phyloP scores from a whole-genome alignment of 1,140 invertebrate genomes.

The Ridgeia piscesae region DNA sequence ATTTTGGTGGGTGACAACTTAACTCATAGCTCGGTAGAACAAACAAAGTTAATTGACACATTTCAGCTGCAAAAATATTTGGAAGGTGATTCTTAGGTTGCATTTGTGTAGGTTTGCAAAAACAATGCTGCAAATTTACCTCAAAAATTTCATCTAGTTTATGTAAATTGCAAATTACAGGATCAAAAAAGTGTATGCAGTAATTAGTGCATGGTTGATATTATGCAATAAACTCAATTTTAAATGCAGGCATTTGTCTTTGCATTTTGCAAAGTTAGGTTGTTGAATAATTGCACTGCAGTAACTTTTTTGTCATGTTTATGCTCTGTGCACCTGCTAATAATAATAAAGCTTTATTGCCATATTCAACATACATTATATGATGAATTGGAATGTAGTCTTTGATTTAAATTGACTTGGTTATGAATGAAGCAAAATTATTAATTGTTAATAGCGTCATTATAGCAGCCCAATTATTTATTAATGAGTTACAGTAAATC shows the following conservation, averaged over 20 bases:
- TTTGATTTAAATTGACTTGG: too few relatives aligned
- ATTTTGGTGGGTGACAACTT: background rate
- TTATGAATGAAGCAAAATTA: too few relatives aligned
- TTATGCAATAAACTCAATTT: background rate
- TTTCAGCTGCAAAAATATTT: background rate
- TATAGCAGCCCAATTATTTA: background rate
- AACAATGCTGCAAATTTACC: background rate
- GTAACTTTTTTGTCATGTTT: too few relatives aligned
- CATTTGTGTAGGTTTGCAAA: background rate
- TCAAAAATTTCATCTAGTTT: background rate
- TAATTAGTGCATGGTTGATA: background rate
- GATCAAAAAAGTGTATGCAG: background rate
- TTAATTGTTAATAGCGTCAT: background rate
- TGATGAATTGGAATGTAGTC: too few relatives aligned
- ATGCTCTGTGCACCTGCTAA: too few relatives aligned
- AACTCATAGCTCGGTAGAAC: background rate
- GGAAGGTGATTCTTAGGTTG: background rate
- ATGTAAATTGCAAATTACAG: background rate
- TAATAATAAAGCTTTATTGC: too few relatives aligned
- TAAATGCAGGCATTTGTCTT: too few relatives aligned
- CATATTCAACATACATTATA: too few relatives aligned
- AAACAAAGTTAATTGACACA: background rate
- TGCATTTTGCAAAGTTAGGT: too few relatives aligned
- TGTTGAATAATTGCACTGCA: too few relatives aligned
- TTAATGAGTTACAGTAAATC: background rate